Evolutionary conservation across 2,797 vertebrate species (phyloP).

Genomic region (Protosalanx chinensis): DNA sequence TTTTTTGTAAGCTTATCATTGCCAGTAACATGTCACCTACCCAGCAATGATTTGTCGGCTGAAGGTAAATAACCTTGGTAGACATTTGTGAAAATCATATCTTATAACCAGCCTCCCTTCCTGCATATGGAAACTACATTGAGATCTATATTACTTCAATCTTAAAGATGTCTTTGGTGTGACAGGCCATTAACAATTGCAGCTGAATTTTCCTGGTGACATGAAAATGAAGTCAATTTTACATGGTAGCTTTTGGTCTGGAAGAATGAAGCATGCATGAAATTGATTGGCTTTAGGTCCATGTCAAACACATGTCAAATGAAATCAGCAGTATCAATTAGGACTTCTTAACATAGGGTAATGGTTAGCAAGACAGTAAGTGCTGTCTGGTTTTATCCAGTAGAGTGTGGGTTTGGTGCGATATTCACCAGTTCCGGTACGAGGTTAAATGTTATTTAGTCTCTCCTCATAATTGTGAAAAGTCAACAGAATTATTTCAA

Average conservation of each 20-base stretch:
- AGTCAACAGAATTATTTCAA: slow-evolving; percentile 55
- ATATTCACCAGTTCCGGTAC: slow-evolving; percentile 21
- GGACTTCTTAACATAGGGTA: too few species aligned
- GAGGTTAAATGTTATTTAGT: slow-evolving; percentile 53
- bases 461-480: slow-evolving; percentile 56
- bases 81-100: background rate
- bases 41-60: slow-evolving; percentile 5
- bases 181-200: too few species aligned
- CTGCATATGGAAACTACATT: too few species aligned
- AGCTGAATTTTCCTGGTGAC: too few species aligned
- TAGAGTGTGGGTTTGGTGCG: slow-evolving; percentile 26
- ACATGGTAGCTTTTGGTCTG: background rate
- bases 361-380: slow-evolving; percentile 5
- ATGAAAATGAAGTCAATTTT: too few species aligned
- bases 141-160: too few species aligned
- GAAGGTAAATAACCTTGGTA: slow-evolving; percentile 17
- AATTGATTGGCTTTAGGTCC: background rate
- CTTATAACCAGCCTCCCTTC: too few species aligned
- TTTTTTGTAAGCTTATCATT: slow-evolving; percentile 26
- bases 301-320: background rate
- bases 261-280: background rate
- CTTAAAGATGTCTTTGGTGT: too few species aligned
- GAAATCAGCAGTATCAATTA: background rate
- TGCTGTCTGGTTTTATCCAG: slow-evolving; percentile 23
- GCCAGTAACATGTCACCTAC: slow-evolving; percentile 11